These are phyloP conservation scores for Cetonia aurata DNA, from an alignment of 2,888 invertebrate species.

Conservation along the genomic window DNA sequence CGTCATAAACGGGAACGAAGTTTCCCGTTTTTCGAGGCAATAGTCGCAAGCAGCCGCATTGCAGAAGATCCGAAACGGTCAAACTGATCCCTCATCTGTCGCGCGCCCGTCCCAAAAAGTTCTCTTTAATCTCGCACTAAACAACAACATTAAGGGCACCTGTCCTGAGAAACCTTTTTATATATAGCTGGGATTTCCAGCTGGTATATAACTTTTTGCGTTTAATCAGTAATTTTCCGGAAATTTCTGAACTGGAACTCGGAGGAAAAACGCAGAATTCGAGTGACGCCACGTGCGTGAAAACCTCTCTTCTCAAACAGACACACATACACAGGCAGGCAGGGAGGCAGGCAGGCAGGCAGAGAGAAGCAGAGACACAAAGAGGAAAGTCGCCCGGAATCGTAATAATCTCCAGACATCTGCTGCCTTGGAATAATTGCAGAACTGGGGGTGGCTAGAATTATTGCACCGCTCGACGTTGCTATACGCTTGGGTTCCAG, in stretches of 20 bases:
- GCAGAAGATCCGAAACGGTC: conserved; percentile 17
- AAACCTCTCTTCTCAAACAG: conserved; percentile 14
- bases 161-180: conserved; percentile 19
- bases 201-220: conserved; percentile 32
- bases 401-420: conserved; percentile 46
- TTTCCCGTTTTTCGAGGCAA: background rate
- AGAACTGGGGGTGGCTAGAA: conserved; percentile 8
- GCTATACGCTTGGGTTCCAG: conserved; percentile 4
- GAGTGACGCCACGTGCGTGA: conserved; percentile 34
- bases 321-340: background rate
- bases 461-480: conserved; percentile 23
- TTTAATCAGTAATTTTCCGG: conserved; percentile 35
- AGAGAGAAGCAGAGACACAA: background rate
- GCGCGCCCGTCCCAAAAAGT: conserved; percentile 15
- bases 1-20: conserved; percentile 1
- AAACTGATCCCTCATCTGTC: conserved; percentile 18
- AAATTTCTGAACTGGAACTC: too few species aligned
- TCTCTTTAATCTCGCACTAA: conserved; percentile 33
- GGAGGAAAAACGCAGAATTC: too few species aligned
- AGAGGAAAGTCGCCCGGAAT: conserved; percentile 10
- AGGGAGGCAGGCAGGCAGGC: too few species aligned
- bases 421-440: conserved; percentile 43
- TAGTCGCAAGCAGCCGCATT: conserved; percentile 2
- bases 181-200: background rate
- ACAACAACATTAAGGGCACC: conserved; percentile 40